Conservation (phyloP, 2,888 invertebrate genomes). For the Meta bourneti region DNA sequence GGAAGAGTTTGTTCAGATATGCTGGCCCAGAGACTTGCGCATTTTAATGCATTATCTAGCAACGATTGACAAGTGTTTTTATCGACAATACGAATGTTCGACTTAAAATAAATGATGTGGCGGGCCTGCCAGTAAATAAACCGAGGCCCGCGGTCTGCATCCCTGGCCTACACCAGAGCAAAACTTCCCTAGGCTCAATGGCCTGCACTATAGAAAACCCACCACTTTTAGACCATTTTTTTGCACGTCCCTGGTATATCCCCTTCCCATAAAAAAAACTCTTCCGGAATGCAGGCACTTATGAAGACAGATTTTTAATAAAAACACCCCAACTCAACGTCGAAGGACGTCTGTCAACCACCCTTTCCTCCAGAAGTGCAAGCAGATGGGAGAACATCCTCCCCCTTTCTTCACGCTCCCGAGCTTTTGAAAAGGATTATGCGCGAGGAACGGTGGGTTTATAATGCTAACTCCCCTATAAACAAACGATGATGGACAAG, state of each 20-base stretch:
- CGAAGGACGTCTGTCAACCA: constrained; percentile 44
- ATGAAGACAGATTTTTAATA: constrained; percentile 1
- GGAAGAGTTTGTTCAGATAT: too few species aligned
- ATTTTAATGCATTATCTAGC: too few species aligned
- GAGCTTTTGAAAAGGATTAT: constrained; percentile 34
- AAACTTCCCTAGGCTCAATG: too few species aligned
- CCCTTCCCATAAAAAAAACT: background rate
- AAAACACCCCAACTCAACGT: background rate
- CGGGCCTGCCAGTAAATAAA: too few species aligned
- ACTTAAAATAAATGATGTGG: too few species aligned
- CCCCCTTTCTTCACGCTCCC: constrained; percentile 18
- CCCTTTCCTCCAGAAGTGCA: constrained; percentile 9
- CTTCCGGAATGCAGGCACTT: background rate
- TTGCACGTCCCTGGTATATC: background rate
- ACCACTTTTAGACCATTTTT: too few species aligned
- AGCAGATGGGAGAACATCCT: constrained; percentile 30
- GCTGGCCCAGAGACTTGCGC: too few species aligned
- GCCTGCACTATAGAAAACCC: too few species aligned
- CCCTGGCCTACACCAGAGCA: too few species aligned
- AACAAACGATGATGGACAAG: constrained; percentile 23
- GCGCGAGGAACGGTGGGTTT: constrained; percentile 8
- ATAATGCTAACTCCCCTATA: constrained; percentile 30
- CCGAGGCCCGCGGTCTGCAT: too few species aligned
- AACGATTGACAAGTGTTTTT: too few species aligned
- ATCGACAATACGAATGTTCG: too few species aligned